phyloP scores from a whole-genome alignment of 1,140 invertebrate species.

The Schmidtea mediterranea region DNA sequence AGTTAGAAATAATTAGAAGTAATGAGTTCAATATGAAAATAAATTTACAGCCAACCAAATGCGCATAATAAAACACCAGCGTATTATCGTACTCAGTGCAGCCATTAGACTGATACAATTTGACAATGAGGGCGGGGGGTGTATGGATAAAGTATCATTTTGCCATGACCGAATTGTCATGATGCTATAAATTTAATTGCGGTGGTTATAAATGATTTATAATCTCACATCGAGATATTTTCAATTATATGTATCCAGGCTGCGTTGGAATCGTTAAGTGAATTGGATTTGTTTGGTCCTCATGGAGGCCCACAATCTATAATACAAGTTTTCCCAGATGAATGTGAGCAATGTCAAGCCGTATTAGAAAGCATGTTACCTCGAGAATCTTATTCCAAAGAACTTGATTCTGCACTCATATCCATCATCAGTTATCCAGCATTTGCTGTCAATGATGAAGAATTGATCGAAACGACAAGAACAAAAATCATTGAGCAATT shows the following conservation, averaged over 20 bases:
- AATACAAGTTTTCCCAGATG: constrained; percentile 88
- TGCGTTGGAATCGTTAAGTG: constrained; percentile 88
- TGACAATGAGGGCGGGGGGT: no score
- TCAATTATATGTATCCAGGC: constrained; percentile 41
- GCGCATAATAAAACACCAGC: no score
- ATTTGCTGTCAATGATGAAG: constrained; percentile 82
- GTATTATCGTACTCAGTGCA: no score
- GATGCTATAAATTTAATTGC: no score
- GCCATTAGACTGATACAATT: no score
- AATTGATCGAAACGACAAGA: constrained; percentile 56
- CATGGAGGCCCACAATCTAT: constrained; percentile 72
- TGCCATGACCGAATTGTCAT: no score
- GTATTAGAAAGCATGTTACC: constrained; percentile 3
- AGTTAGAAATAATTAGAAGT: no score
- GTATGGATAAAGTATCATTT: no score
- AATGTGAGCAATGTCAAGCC: constrained; percentile 71
- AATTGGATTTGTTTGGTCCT: constrained; percentile 86
- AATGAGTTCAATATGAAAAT: no score
- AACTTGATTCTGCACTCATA: constrained; percentile 71
- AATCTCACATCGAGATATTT: no score
- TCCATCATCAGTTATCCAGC: constrained; percentile 89
- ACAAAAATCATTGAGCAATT: constrained; percentile 48
- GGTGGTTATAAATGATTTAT: no score
- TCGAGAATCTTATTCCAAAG: constrained; percentile 24
- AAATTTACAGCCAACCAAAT: no score